A percentile compares a stretch with the other conserved stretches of the same genome.
Conservation (phyloP, 2,888 invertebrate genomes). For the Dicranocentrus wangi region DNA sequence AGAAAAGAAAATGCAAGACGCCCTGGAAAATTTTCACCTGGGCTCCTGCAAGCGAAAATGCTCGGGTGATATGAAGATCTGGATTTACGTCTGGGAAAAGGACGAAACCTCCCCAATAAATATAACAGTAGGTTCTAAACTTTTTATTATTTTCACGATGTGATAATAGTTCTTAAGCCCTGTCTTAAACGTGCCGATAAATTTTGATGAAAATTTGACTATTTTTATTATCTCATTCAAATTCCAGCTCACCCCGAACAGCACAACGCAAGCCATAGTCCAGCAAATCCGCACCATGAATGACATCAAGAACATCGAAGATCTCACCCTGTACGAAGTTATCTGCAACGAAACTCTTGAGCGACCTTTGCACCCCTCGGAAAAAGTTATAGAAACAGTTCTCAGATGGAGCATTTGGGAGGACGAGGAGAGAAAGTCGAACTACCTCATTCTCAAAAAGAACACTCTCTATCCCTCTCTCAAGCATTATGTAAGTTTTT, state of each 20-base stretch:
- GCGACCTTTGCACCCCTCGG: slow-evolving; percentile 85
- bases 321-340: slow-evolving; percentile 86
- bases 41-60: slow-evolving; percentile 75
- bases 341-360: slow-evolving; percentile 84
- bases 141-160: background rate
- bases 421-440: slow-evolving; percentile 87
- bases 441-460: slow-evolving; percentile 81
- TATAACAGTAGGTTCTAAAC: slow-evolving; percentile 67
- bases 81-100: slow-evolving; percentile 81
- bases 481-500: slow-evolving; percentile 74
- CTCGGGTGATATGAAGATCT: slow-evolving; percentile 79
- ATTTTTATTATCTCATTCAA: too few species aligned
- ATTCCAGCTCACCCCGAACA: slow-evolving; percentile 68
- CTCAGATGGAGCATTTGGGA: slow-evolving; percentile 92
- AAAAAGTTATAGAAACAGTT: slow-evolving; percentile 79
- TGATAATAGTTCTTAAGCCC: too few species aligned
- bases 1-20: slow-evolving; percentile 84
- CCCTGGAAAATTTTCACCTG: slow-evolving; percentile 82
- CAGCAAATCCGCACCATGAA: slow-evolving; percentile 63
- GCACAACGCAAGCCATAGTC: slow-evolving; percentile 69
- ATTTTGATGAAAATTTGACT: too few species aligned
- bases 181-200: too few species aligned
- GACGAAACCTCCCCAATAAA: slow-evolving; percentile 73
- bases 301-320: slow-evolving; percentile 75
- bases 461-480: slow-evolving; percentile 74